Evolutionary conservation across 2,113 vertebrate genomes (phyloP).

Genomic region (Ascaphus truei): DNA sequence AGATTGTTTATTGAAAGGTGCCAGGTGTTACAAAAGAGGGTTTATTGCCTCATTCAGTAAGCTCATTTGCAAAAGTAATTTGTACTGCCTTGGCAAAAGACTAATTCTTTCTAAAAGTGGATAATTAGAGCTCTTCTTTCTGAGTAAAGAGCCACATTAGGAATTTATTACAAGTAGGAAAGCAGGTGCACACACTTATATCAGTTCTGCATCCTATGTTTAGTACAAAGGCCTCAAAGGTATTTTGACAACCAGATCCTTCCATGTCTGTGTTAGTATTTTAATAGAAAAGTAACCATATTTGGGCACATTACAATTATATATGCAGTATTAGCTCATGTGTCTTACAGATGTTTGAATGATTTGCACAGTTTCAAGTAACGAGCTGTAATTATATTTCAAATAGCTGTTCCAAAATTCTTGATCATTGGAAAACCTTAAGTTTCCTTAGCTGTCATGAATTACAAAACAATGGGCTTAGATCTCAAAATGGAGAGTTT

Average conservation of each 20-base stretch:
- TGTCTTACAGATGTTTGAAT: no score
- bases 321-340: no score
- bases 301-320: no score
- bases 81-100: conserved; percentile 2
- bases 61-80: conserved; percentile 34
- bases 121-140: conserved; percentile 16
- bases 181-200: conserved; percentile 22
- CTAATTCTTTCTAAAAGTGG: conserved; percentile 15
- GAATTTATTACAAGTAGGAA: neutral
- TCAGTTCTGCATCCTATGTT: conserved; percentile 1
- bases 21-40: conserved; percentile 26
- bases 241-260: neutral
- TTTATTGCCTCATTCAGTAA: conserved; percentile 23
- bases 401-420: no score
- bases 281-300: conserved; percentile 9
- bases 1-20: conserved; percentile 15
- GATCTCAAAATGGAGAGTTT: no score
- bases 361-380: no score
- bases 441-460: no score
- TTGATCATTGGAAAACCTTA: no score
- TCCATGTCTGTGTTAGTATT: neutral
- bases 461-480: no score
- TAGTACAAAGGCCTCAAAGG: neutral
- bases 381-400: no score
- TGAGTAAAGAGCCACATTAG: neutral